A percentile compares a stretch with the other conserved stretches of the same genome.
Evolutionary conservation across 2,888 invertebrate genomes (phyloP).

Genomic region (Malacosoma neustria): DNA sequence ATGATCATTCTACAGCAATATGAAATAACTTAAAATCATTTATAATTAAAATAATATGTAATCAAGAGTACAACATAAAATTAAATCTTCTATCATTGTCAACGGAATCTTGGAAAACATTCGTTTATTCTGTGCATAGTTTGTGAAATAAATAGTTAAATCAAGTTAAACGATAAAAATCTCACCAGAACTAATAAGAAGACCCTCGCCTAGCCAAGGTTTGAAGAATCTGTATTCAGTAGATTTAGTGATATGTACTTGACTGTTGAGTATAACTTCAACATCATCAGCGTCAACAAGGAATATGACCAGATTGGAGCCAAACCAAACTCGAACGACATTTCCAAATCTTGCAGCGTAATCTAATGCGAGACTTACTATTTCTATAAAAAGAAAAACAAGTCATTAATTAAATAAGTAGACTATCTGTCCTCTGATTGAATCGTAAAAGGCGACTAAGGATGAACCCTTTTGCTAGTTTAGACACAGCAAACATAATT

Average conservation of each 20-base stretch:
- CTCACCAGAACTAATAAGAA: constrained; percentile 82
- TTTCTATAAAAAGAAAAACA: constrained; percentile 54
- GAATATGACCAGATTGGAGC: constrained; percentile 80
- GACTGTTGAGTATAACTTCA: constrained; percentile 83
- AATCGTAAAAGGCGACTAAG: too few relatives aligned
- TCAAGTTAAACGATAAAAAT: not conserved
- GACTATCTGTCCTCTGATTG: too few relatives aligned
- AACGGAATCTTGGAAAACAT: too few relatives aligned
- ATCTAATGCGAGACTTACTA: constrained; percentile 64
- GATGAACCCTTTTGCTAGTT: too few relatives aligned
- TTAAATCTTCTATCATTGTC: not conserved
- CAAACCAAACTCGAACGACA: constrained; percentile 78
- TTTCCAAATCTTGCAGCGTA: constrained; percentile 68
- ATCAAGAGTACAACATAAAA: not conserved
- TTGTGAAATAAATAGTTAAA: not conserved
- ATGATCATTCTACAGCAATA: not conserved
- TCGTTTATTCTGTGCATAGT: too few relatives aligned
- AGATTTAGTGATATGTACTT: constrained; percentile 83
- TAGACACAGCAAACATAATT: too few relatives aligned
- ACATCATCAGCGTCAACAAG: constrained; percentile 81
- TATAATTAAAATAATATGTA: not conserved
- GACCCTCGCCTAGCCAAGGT: constrained; percentile 87
- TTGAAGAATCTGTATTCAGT: constrained; percentile 83
- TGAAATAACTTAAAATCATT: not conserved
- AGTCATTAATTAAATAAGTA: too few relatives aligned